These are phyloP conservation scores for Semibalanus balanoides DNA, from an alignment of 1,140 invertebrate species.

Conservation along the genomic window DNA sequence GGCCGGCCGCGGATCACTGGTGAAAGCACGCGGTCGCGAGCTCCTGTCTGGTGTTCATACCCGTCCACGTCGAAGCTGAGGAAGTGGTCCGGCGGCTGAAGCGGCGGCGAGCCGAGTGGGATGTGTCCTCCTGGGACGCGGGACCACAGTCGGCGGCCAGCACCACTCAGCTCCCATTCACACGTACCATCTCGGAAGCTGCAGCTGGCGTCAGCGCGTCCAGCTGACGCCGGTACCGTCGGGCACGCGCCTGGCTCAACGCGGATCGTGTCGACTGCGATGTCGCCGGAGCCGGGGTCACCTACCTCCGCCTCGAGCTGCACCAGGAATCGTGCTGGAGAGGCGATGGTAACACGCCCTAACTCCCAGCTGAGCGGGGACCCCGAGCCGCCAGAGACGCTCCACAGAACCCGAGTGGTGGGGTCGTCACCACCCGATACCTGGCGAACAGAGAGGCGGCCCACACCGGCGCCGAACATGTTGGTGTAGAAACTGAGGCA, in stretches of 20 bases:
- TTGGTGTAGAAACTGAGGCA: slow-evolving; percentile 2
- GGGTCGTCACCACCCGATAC: background rate
- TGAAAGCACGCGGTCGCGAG: background rate
- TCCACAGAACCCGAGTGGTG: background rate
- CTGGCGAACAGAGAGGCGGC: background rate
- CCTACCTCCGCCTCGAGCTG: background rate
- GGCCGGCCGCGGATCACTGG: background rate
- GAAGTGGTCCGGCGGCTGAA: background rate
- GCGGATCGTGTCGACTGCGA: background rate
- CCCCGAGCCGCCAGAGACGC: background rate
- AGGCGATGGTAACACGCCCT: background rate
- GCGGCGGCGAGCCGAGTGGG: background rate
- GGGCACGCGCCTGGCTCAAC: background rate
- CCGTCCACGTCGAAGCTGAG: background rate
- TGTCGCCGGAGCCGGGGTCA: background rate
- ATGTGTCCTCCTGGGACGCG: background rate
- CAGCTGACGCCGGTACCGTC: background rate
- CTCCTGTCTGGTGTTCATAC: background rate
- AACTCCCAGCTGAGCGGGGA: background rate
- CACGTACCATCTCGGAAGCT: background rate
- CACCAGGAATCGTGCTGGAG: background rate
- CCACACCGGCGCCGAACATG: slow-evolving; percentile 3
- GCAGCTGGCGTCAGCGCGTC: background rate
- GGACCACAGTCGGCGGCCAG: background rate
- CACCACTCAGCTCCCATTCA: background rate